Evolutionary conservation across 2,888 invertebrate genomes (phyloP).

Genomic region (Chrysolina haemoptera): DNA sequence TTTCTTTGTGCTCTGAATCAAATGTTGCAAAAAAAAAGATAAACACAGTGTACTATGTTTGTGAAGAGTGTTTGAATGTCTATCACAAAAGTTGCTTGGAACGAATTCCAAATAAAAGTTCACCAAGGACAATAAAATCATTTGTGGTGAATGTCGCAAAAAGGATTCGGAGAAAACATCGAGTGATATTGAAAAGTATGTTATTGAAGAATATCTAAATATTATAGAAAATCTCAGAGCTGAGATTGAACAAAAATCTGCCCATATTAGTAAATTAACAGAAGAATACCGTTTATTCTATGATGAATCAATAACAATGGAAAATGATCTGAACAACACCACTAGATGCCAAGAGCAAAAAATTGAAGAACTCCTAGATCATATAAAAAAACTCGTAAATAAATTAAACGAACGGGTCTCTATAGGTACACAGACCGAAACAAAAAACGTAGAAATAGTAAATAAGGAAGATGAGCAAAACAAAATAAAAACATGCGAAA

Average conservation of each 20-base stretch:
- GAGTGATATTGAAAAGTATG: slow-evolving; percentile 13
- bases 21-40: slow-evolving; percentile 23
- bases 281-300: no score
- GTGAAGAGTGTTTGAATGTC: slow-evolving; percentile 7
- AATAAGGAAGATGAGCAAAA: slow-evolving; percentile 10
- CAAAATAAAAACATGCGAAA: slow-evolving; percentile 14
- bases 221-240: slow-evolving; percentile 10
- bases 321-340: slow-evolving; percentile 9
- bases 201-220: slow-evolving; percentile 15
- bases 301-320: slow-evolving; percentile 21
- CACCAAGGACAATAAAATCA: slow-evolving; percentile 11
- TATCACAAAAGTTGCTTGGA: slow-evolving; percentile 15
- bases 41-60: slow-evolving; percentile 20
- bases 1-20: slow-evolving; percentile 20
- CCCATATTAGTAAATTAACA: no score
- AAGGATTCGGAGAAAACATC: slow-evolving; percentile 2
- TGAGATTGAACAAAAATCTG: no score
- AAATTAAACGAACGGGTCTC: slow-evolving; percentile 8
- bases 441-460: slow-evolving; percentile 22
- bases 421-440: slow-evolving; percentile 11
- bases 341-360: neutral
- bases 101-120: slow-evolving; percentile 15
- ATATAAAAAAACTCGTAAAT: slow-evolving; percentile 9
- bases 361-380: slow-evolving; percentile 19
- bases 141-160: slow-evolving; percentile 17